Percentiles rank a stretch among this genome's conserved stretches.
Evolutionary conservation across 2,888 invertebrate species (phyloP).

Genomic region (Nomada lathburiana): DNA sequence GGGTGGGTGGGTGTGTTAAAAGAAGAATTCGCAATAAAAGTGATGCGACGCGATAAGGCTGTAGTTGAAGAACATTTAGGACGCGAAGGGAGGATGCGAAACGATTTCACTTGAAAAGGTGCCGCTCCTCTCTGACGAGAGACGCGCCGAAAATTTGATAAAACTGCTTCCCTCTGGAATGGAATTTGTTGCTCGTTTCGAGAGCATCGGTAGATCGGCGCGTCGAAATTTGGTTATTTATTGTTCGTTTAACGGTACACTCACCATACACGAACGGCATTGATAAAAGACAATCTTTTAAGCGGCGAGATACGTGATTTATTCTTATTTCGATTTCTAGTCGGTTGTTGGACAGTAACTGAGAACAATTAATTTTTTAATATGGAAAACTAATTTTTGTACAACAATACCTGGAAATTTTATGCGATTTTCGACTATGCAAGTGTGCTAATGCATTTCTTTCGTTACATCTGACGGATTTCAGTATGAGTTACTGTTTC

Average conservation of each 20-base stretch:
- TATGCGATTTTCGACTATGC: not conserved
- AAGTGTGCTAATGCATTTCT: too few relatives aligned
- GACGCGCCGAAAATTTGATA: constrained; percentile 30
- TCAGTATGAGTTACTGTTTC: too few relatives aligned
- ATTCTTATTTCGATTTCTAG: too few relatives aligned
- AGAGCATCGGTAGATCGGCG: not conserved
- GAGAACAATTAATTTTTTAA: too few relatives aligned
- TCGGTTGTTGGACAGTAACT: not conserved
- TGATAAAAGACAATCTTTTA: too few relatives aligned
- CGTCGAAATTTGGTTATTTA: not conserved
- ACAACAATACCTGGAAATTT: too few relatives aligned
- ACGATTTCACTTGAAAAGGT: constrained; percentile 40
- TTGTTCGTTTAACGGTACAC: not conserved
- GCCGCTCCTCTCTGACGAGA: constrained; percentile 22
- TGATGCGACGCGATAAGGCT: constrained; percentile 32
- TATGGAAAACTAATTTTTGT: too few relatives aligned
- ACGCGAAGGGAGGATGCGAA: constrained; percentile 37
- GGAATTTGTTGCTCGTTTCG: constrained; percentile 4
- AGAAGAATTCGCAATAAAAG: constrained; percentile 54
- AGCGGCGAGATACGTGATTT: too few relatives aligned
- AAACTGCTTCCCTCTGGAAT: not conserved
- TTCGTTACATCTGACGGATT: too few relatives aligned
- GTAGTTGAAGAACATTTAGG: constrained; percentile 46
- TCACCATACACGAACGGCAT: too few relatives aligned
- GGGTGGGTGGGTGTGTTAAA: constrained; percentile 11